Base-by-base conservation (phyloP, 2,113 vertebrate genomes). In the Cephalopholis sonnerati region DNA sequence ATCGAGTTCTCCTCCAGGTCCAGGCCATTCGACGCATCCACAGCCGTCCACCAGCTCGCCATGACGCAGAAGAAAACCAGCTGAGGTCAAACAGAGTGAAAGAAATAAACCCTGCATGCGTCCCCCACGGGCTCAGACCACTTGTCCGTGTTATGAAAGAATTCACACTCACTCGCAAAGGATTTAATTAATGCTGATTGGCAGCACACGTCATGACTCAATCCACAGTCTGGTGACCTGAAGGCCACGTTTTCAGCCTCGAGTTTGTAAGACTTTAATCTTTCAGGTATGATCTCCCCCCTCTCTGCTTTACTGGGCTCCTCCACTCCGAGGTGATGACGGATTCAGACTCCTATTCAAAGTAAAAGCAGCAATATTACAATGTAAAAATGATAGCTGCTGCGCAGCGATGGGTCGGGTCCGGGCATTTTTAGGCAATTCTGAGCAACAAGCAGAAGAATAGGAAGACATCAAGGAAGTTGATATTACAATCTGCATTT, bases 31-130 rank as follows among this genome's bases (percentile, higher is more conserved):
- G 74, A 41, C 39, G 53, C 3, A 25, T 80, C 84, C 3, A 2
- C 63, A 2, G 64, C 6, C 2, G 64, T 53, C 83, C 85, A 89
- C 90, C 90, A 90, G 72, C 75, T 83, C 4, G 83, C 67, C 90
- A 91, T 91, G 54, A 32, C 3, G 18, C 1, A 16, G n/a, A 27
- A 22, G 48, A 44, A 25, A 22, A 2, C 11, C 61, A 5, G 29
- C 59, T 27, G 36, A 58, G 16, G 10, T 78, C 22, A 22, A 16
- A n/a, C 8, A 4, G 18, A 50, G 24, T 6, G 39, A 41, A 15
- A 3, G 13, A 29, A 68, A 27, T 6, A 44, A 54, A 77, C 0
- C 36, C 22, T 32, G 54, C 55, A 41, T 25, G 10, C 17, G 53
- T 58, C 61, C 50, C 41, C 10, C n/a, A 8, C 5, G 24, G 6